Conservation (phyloP, 1,140 invertebrate species). For the Harpegnathos saltator region DNA sequence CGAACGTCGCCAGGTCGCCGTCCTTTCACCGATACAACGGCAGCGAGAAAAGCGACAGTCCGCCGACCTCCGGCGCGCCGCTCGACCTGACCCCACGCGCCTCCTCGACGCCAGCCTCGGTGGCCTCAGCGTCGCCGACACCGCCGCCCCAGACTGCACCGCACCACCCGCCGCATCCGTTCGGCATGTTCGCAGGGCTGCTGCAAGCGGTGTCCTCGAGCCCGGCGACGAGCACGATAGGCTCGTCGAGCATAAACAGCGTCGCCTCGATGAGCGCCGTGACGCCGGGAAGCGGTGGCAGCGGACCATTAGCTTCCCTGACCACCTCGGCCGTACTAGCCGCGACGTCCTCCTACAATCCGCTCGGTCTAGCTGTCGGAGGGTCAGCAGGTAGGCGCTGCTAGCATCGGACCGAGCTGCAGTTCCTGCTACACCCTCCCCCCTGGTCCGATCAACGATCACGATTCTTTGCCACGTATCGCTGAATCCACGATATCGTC, state of each 20-base stretch:
- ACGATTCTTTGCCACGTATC: slow-evolving; percentile 41
- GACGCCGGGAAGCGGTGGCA: slow-evolving; percentile 66
- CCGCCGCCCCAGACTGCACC: slow-evolving; percentile 75
- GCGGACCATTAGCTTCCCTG: slow-evolving; percentile 90
- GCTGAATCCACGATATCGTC: slow-evolving; percentile 45
- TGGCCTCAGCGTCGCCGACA: slow-evolving; percentile 81
- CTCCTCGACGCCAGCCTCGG: slow-evolving; percentile 83
- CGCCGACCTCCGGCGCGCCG: slow-evolving; percentile 80
- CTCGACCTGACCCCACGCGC: slow-evolving; percentile 83
- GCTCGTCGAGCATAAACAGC: slow-evolving; percentile 74
- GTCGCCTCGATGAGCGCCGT: slow-evolving; percentile 74
- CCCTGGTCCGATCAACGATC: slow-evolving; percentile 71
- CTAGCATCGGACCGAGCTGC: slow-evolving; percentile 85
- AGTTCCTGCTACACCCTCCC: slow-evolving; percentile 84
- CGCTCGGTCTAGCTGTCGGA: slow-evolving; percentile 91
- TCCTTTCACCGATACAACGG: slow-evolving; percentile 84
- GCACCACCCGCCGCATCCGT: slow-evolving; percentile 82
- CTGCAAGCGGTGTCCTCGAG: slow-evolving; percentile 84
- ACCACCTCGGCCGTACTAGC: slow-evolving; percentile 90
- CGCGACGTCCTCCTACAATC: slow-evolving; percentile 92
- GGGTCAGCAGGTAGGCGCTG: slow-evolving; percentile 90
- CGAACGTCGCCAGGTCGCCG: slow-evolving; percentile 86
- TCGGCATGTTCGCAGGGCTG: slow-evolving; percentile 86
- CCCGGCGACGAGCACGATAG: slow-evolving; percentile 76
- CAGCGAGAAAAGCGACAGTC: slow-evolving; percentile 87